Conservation (phyloP, 30 jellyfish, hydroid and myxozoan species). For the Turritopsis dohrnii region DNA sequence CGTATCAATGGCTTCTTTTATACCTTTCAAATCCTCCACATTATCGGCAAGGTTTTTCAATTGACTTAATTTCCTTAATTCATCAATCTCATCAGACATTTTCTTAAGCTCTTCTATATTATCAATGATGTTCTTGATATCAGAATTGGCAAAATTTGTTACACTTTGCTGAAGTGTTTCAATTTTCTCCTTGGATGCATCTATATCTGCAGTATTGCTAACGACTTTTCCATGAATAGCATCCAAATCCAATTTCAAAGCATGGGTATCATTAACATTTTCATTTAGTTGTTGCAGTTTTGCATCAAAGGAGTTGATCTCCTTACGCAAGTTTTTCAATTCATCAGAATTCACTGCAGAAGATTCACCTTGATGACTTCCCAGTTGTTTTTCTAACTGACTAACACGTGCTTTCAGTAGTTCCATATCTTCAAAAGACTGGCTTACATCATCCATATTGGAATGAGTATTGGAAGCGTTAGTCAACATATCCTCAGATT, state of each 20-base stretch:
- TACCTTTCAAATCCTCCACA: constrained; percentile 4
- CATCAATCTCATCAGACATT: constrained; percentile 21
- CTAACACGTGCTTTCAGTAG: background rate
- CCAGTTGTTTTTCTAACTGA: background rate
- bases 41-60: constrained; percentile 23
- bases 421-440: background rate
- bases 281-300: background rate
- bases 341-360: background rate
- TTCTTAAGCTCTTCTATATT: constrained; percentile 9
- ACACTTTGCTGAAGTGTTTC: background rate
- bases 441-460: background rate
- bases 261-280: background rate
- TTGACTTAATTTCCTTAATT: constrained; percentile 8
- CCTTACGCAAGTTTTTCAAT: background rate
- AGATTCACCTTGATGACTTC: background rate
- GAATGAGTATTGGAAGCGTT: background rate
- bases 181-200: background rate
- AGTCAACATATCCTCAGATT: background rate
- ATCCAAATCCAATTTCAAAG: background rate
- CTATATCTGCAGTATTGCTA: background rate
- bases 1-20: background rate
- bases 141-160: constrained; percentile 4
- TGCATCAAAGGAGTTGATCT: background rate
- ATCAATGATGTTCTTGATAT: constrained; percentile 9
- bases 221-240: background rate